Conservation (phyloP, 1,140 invertebrate species). For the Brachionus koreanus region DNA sequence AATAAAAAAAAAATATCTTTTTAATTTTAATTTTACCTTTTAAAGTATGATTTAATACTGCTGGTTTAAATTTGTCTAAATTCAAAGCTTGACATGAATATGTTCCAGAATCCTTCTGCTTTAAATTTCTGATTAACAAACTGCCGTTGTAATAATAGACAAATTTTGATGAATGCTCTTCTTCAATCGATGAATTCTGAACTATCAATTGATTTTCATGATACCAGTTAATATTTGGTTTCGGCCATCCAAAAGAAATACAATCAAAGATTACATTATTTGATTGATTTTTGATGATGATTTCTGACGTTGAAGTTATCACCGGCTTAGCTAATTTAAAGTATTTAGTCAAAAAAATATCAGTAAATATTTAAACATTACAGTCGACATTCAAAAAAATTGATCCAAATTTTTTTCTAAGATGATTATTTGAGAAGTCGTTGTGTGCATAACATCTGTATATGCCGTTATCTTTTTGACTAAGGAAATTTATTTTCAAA, state of each 20-base stretch:
- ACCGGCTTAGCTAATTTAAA: background rate
- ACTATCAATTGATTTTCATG: background rate
- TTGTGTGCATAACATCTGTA: slow-evolving; percentile 27
- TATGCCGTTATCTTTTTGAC: background rate
- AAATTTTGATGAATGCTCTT: background rate
- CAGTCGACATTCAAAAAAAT: background rate
- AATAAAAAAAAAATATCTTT: background rate
- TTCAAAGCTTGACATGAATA: background rate
- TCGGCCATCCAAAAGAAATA: background rate
- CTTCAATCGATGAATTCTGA: background rate
- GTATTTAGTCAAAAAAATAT: background rate
- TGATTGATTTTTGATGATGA: background rate
- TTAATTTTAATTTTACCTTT: background rate
- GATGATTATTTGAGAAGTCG: slow-evolving; percentile 14
- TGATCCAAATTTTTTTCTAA: slow-evolving; percentile 28
- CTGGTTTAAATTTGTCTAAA: background rate
- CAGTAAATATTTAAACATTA: background rate
- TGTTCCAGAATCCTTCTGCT: background rate
- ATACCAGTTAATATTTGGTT: background rate
- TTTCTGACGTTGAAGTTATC: background rate
- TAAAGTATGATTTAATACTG: slow-evolving; percentile 15
- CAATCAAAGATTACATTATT: background rate
- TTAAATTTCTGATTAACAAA: background rate
- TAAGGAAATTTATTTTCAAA: slow-evolving; percentile 25
- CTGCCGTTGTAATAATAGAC: background rate